Percentiles rank a stretch among this genome's conserved stretches.
phyloP scores from a whole-genome alignment of 1,140 invertebrate species.

The Drosophila grimshawi region DNA sequence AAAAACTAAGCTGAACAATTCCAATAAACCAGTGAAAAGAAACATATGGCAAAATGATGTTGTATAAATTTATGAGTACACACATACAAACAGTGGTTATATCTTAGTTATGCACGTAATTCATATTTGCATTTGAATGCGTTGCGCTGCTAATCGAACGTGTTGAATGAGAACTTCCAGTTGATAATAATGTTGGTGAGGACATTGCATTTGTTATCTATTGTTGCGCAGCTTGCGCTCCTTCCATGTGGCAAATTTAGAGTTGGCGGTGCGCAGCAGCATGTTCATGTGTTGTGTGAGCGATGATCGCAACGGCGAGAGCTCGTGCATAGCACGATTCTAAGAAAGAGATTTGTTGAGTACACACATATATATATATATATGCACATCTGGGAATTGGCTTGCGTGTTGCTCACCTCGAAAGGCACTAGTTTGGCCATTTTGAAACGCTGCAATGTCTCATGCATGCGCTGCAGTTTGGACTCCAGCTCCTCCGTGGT shows the following conservation, averaged over 20 bases:
- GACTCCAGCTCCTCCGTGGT: constrained; percentile 91
- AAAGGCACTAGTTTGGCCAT: constrained; percentile 93
- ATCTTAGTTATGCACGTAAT: constrained; percentile 30
- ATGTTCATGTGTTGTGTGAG: constrained; percentile 94
- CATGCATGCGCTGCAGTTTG: constrained; percentile 93
- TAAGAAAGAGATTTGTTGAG: constrained; percentile 61
- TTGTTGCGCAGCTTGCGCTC: constrained; percentile 87
- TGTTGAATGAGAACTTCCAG: constrained; percentile 22
- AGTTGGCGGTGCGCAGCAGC: constrained; percentile 92
- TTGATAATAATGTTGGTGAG: constrained; percentile 52
- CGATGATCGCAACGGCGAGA: constrained; percentile 91
- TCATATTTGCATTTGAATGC: constrained; percentile 4
- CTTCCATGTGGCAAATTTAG: constrained; percentile 94
- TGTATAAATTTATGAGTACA: constrained; percentile 35
- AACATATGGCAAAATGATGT: background rate
- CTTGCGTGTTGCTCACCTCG: constrained; percentile 86
- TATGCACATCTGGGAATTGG: background rate
- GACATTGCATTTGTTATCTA: constrained; percentile 69
- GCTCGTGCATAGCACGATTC: constrained; percentile 91
- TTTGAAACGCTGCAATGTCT: constrained; percentile 94
- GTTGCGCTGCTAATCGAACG: constrained; percentile 9
- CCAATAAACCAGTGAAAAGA: background rate
- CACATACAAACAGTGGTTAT: constrained; percentile 28
- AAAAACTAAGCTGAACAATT: background rate
- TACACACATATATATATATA: background rate